Evolutionary conservation across 2,888 invertebrate species (phyloP), one percentile per base, ranked within the genome.

Genomic region (Choristoneura rosaceana): DNA sequence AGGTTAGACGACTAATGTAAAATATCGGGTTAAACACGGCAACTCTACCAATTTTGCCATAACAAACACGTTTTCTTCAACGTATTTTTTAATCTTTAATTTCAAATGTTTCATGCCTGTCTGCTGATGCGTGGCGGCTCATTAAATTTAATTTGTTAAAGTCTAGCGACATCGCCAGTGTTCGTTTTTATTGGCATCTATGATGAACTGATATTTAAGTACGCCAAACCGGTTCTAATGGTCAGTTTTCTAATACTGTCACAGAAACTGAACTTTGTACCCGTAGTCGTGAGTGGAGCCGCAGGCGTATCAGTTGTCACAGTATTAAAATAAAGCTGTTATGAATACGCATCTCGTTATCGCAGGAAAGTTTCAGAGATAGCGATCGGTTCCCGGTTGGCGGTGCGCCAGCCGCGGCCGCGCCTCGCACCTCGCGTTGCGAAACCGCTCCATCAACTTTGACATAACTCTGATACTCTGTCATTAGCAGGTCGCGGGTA

Each of bases 401-500:
- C 89, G 74, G 45, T 1, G 59, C 70, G 89, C 89, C 90, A 90
- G 79, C 10, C 50, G 50, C 17, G 50, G 75, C 34, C 58, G 41
- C 75, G 75, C 38, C 74, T 75, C 75, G 76, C 65, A 69, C 75
- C 76, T 85, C 67, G 71, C 75, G 76, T 85, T 82, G 80, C 81
- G 79, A 82, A 82, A 86, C 80, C 80, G 80, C 79, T 85, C 81
- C 82, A 82, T 87, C 86, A 86, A 82, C 80, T 80, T 76, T 75
- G 78, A 79, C 81, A 83, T 80, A 82, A 81, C 80, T 78, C 74
- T 77, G 82, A 79, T 74, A 69, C 68, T 71, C 60, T 71, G 78
- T 81, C 52, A 17, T 52, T 43, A 65, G 45, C 58, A 58, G 59
- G 33, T 50, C 62, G 45, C 63, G 63, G 14, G 50, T 52, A 15